Evolutionary conservation across 2,797 vertebrate genomes (phyloP).

Genomic region (Eulemur mongoz): DNA sequence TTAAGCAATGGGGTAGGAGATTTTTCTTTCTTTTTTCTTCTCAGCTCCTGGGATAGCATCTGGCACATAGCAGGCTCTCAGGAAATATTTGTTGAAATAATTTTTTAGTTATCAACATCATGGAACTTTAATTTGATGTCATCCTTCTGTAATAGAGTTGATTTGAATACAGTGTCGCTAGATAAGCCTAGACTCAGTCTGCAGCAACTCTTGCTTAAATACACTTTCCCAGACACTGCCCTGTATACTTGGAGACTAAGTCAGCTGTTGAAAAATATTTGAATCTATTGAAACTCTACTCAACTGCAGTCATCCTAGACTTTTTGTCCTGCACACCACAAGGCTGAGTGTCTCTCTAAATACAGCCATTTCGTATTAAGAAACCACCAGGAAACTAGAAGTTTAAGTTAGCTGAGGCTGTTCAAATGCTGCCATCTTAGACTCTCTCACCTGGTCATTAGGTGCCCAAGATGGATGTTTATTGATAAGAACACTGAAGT

Average conservation of each 20-base stretch:
- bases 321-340: neutral
- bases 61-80: neutral
- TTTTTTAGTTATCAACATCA: slow-evolving; percentile 18
- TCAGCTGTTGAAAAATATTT: neutral
- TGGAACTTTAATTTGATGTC: slow-evolving; percentile 16
- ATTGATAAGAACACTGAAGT: neutral
- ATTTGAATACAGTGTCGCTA: neutral
- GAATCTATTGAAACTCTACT: neutral
- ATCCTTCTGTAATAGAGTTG: neutral
- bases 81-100: slow-evolving; percentile 38
- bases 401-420: neutral
- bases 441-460: neutral
- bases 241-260: neutral
- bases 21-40: neutral
- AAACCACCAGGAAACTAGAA: neutral
- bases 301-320: neutral
- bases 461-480: neutral
- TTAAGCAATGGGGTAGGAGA: neutral
- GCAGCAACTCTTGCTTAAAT: slow-evolving; percentile 36
- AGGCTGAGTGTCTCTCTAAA: neutral
- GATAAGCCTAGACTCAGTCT: neutral
- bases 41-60: neutral
- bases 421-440: neutral
- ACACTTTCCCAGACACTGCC: neutral
- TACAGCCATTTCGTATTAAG: neutral